These are phyloP conservation scores for Morpho deidamia DNA, from an alignment of 2,888 invertebrate species.

Conservation along the genomic window DNA sequence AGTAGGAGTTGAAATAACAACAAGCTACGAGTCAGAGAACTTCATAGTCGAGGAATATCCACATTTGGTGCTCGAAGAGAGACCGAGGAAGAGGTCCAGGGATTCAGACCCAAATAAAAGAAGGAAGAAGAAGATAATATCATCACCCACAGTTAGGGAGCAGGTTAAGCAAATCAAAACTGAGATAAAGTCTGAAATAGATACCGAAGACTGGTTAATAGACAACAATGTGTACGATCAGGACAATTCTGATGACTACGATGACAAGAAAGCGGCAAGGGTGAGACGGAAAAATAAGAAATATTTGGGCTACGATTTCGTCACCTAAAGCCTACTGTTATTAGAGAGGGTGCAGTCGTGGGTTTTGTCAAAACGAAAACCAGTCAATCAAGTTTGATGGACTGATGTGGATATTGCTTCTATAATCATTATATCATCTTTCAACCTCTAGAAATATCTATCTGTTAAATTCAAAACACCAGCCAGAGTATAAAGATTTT, in stretches of 20 bases:
- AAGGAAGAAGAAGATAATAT: constrained; percentile 39
- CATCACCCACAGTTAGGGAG: constrained; percentile 30
- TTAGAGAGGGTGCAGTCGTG: background rate
- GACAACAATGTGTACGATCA: constrained; percentile 58
- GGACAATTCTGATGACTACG: constrained; percentile 47
- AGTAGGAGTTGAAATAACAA: constrained; percentile 61
- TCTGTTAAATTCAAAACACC: background rate
- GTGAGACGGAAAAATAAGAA: constrained; percentile 73
- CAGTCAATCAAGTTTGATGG: background rate
- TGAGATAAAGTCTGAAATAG: constrained; percentile 38
- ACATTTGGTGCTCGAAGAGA: constrained; percentile 55
- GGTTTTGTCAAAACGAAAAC: background rate
- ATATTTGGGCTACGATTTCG: constrained; percentile 66
- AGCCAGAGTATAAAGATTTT: background rate
- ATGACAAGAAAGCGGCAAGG: constrained; percentile 55
- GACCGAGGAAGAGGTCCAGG: constrained; percentile 48
- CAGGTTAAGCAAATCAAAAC: constrained; percentile 36
- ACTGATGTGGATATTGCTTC: background rate
- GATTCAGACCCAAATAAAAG: constrained; percentile 33
- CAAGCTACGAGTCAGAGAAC: constrained; percentile 64
- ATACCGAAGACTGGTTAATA: constrained; percentile 56
- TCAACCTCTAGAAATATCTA: background rate
- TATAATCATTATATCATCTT: background rate
- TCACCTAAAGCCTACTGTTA: constrained; percentile 41
- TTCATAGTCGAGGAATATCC: constrained; percentile 64